phyloP scores from a whole-genome alignment of 2,113 vertebrate species.

The Eurypyga helias region DNA sequence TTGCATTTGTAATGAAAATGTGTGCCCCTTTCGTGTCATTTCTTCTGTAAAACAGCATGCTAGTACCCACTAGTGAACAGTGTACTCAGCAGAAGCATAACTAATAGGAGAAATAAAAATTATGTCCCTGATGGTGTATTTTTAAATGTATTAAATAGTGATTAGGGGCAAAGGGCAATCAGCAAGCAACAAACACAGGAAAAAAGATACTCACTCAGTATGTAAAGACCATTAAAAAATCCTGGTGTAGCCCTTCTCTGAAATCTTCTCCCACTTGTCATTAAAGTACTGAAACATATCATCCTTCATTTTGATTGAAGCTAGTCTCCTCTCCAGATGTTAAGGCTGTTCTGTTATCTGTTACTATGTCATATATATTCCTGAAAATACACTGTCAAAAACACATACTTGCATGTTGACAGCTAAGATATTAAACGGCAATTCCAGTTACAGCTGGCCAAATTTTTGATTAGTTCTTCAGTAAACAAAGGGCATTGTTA shows the following conservation, averaged over 20 bases:
- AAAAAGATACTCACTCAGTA: background rate
- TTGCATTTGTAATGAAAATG: constrained; percentile 64
- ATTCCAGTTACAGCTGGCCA: constrained; percentile 36
- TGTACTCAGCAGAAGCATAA: constrained; percentile 48
- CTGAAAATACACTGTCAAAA: constrained; percentile 18
- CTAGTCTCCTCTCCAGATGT: constrained; percentile 14
- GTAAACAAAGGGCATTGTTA: constrained; percentile 32
- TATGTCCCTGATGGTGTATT: constrained; percentile 5
- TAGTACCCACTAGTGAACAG: constrained; percentile 48
- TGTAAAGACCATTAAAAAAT: constrained; percentile 25
- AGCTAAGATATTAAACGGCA: constrained; percentile 40
- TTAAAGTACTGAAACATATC: background rate
- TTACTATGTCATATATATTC: background rate
- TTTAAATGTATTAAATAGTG: constrained; percentile 58
- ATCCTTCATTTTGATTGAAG: constrained; percentile 48
- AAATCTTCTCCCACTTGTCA: constrained; percentile 16
- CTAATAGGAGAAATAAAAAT: constrained; percentile 60
- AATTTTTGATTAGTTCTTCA: constrained; percentile 39
- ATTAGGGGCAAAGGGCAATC: constrained; percentile 53
- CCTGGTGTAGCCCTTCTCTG: background rate
- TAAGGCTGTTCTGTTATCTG: constrained; percentile 11
- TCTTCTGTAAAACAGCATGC: constrained; percentile 52
- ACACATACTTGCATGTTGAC: background rate
- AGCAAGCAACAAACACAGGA: background rate
- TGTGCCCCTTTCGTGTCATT: constrained; percentile 56